These are phyloP conservation scores for Periophthalmodon schlosseri DNA, from an alignment of 2,113 vertebrate genomes.

Conservation along the genomic window DNA sequence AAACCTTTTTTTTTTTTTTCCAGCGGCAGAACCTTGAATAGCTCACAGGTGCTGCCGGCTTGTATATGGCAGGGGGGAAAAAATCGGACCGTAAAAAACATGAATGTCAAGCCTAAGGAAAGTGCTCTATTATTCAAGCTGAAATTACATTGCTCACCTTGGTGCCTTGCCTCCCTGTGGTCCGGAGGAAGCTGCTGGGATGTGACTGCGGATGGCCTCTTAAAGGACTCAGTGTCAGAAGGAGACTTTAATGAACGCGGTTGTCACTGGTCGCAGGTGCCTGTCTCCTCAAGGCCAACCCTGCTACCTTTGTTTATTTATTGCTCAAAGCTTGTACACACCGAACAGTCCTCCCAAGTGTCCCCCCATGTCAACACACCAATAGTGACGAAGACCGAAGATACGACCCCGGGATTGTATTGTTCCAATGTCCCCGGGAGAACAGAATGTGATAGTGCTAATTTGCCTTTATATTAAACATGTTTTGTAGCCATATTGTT, in stretches of 20 bases:
- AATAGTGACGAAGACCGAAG: conserved; percentile 39
- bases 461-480: conserved; percentile 19
- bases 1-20: conserved; percentile 48
- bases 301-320: conserved; percentile 69
- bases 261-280: conserved; percentile 68
- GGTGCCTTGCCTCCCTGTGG: conserved; percentile 61
- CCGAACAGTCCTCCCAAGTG: conserved; percentile 45
- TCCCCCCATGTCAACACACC: conserved; percentile 57
- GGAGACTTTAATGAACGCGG: conserved; percentile 69
- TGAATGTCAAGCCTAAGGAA: conserved; percentile 67
- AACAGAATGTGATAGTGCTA: conserved; percentile 32
- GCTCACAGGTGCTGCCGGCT: conserved; percentile 61
- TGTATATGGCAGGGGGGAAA: conserved; percentile 18
- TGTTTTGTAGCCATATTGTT: neutral
- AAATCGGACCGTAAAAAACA: conserved; percentile 65
- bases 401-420: conserved; percentile 46
- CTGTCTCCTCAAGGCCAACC: conserved; percentile 53
- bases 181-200: conserved; percentile 69
- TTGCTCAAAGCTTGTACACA: conserved; percentile 47
- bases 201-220: conserved; percentile 70
- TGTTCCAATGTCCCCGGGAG: conserved; percentile 15
- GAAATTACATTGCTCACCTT: conserved; percentile 78
- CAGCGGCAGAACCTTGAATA: conserved; percentile 49
- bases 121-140: conserved; percentile 75
- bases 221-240: conserved; percentile 71